phyloP scores from a whole-genome alignment of 1,140 invertebrate genomes.

The Trachelipus rathkii region DNA sequence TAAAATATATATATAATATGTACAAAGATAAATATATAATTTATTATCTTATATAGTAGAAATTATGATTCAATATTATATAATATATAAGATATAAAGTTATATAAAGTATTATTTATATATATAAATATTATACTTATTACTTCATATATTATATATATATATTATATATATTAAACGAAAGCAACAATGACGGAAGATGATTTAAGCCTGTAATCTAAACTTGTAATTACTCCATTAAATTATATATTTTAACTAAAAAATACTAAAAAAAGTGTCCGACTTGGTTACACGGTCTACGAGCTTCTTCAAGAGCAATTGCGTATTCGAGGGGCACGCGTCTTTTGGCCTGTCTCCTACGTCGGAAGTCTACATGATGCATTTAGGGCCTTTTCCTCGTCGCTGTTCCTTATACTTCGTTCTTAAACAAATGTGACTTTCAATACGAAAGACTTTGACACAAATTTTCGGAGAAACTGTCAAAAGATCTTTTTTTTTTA shows the following conservation, averaged over 20 bases:
- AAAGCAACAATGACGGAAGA: too few species aligned
- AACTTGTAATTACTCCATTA: slow-evolving; percentile 1
- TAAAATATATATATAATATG: too few species aligned
- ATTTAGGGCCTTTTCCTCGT: background rate
- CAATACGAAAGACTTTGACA: background rate
- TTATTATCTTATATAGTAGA: too few species aligned
- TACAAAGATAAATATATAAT: too few species aligned
- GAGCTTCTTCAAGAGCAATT: background rate
- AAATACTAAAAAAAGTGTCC: background rate
- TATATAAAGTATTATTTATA: too few species aligned
- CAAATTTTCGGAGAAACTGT: background rate
- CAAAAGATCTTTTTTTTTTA: too few species aligned
- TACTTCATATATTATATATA: too few species aligned
- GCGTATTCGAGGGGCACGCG: background rate
- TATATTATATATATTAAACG: too few species aligned
- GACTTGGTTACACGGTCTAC: background rate
- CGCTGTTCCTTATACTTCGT: background rate
- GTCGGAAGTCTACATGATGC: background rate
- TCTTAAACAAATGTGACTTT: background rate
- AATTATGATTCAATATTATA: too few species aligned
- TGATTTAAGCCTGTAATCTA: background rate
- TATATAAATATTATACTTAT: too few species aligned
- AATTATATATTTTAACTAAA: background rate
- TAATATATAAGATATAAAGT: too few species aligned
- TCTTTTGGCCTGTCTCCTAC: background rate